A percentile compares a stretch with the other conserved stretches of the same genome.
phyloP scores from a whole-genome alignment of 2,797 vertebrate species.

The Acomys russatus region DNA sequence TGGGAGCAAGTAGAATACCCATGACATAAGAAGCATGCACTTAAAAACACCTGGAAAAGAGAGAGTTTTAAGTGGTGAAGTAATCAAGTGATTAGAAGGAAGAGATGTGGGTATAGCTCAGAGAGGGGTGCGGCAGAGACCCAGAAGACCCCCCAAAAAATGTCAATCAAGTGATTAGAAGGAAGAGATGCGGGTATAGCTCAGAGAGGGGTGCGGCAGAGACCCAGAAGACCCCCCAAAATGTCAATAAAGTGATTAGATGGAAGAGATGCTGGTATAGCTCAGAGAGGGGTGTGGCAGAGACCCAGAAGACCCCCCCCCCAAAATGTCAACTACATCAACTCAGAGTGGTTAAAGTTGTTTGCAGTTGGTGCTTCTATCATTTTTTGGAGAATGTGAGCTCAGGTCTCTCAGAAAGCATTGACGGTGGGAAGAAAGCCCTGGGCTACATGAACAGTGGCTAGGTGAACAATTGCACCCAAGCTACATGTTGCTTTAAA shows the following conservation, averaged over 20 bases:
- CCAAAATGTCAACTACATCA: neutral
- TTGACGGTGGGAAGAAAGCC: neutral
- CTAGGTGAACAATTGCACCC: neutral
- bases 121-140: too few species aligned
- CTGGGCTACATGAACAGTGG: neutral
- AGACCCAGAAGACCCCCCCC: neutral
- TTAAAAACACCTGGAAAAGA: conserved; percentile 13
- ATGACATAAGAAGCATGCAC: neutral
- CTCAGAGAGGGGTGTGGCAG: neutral
- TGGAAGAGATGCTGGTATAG: too few species aligned
- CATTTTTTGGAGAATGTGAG: conserved; percentile 47
- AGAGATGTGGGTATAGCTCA: neutral
- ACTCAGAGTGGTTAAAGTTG: neutral
- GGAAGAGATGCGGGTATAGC: too few species aligned
- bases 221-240: too few species aligned
- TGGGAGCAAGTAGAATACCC: neutral
- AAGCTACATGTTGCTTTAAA: neutral
- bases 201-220: neutral
- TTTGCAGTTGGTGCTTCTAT: conserved; percentile 29
- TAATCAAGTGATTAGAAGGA: neutral
- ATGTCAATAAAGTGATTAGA: neutral
- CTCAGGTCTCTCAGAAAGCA: neutral
- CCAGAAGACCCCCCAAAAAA: too few species aligned
- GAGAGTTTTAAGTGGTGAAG: neutral
- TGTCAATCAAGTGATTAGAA: neutral